phyloP scores from a whole-genome alignment of 2,797 vertebrate genomes.

The Syndactyla subalaris region DNA sequence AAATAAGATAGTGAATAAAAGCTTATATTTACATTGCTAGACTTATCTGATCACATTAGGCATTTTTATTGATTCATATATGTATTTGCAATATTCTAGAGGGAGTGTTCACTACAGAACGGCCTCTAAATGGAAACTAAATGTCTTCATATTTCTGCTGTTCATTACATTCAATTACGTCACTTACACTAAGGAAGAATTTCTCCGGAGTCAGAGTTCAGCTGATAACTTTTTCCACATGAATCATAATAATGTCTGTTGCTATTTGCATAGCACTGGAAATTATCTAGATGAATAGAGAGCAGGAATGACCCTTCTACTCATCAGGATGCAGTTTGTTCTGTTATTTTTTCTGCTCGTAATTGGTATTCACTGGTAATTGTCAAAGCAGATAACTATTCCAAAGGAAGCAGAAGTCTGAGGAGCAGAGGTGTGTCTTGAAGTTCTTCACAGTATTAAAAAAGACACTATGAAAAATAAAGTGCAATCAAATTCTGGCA shows the following conservation, averaged over 20 bases:
- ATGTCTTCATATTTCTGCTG: not conserved
- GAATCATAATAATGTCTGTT: constrained; percentile 37
- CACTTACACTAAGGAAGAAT: constrained; percentile 21
- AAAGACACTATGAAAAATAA: not conserved
- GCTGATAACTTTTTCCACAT: constrained; percentile 15
- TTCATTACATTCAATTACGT: not conserved
- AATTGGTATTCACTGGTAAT: constrained; percentile 10
- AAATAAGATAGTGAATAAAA: not conserved
- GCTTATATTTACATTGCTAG: not conserved
- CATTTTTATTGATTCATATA: not conserved
- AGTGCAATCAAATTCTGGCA: not conserved
- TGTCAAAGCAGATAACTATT: constrained; percentile 13
- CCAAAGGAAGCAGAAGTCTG: constrained; percentile 11
- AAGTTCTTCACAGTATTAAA: not conserved
- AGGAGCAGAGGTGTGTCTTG: not conserved
- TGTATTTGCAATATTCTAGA: not conserved
- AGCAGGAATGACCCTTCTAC: constrained; percentile 13
- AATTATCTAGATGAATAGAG: constrained; percentile 42
- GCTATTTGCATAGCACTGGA: constrained; percentile 45
- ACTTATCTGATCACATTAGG: not conserved
- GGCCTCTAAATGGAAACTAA: not conserved
- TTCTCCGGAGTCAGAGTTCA: constrained; percentile 44
- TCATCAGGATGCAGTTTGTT: constrained; percentile 4
- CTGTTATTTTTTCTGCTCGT: constrained; percentile 7
- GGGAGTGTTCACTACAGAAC: not conserved